Evolutionary conservation across 2,888 invertebrate genomes (phyloP), one percentile per base, ranked within the genome.

Genomic region (Aromia moschata): DNA sequence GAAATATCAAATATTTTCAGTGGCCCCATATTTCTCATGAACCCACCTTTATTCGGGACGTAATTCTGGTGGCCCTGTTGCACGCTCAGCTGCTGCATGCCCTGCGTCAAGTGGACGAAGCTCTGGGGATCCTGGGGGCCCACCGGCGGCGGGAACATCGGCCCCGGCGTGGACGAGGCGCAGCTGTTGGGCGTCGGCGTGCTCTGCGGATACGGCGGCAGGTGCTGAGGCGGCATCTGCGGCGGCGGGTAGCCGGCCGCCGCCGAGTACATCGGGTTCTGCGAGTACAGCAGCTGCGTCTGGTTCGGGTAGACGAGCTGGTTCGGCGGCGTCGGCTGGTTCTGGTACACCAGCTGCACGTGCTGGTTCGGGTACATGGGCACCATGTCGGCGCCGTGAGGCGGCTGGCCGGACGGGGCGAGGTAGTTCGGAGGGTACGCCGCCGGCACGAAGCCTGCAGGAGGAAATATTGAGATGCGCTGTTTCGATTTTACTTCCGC

Each of bases 121-220:
- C 58, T 60, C 25, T 64, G 67, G 44, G 66, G 12, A 15, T 66
- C 64, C 14, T 62, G 64, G 18, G 54, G 57, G 5, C 59, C 47
- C n/a, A 25, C 9, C 33, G 57, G 51, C 25, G 41, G 41, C 49
- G 51, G 40, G 38, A 60, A 65, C 12, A 60, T 56, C 5, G 61
- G 63, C 2, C 56, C 63, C 1, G 71, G 65, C 11, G 60, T 47
- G 4, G 75, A 65, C 1, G 75, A 69, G 16, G 63, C 56, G 51
- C 73, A 72, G 41, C 74, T 73, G 59, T 69, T 78, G 1, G 79
- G 78, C 5, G 79, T 78, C 1, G 73, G 61, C 3, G 75, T 66
- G 51, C 65, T 20, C 36, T 55, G 70, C 2, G 68, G 65, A 44
- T 71, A 70, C 2, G 60, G 38, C 1, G 68, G 56, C 5, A 69